Conservation (phyloP, 2,797 vertebrate genomes). For the Nannoperca obscura region DNA sequence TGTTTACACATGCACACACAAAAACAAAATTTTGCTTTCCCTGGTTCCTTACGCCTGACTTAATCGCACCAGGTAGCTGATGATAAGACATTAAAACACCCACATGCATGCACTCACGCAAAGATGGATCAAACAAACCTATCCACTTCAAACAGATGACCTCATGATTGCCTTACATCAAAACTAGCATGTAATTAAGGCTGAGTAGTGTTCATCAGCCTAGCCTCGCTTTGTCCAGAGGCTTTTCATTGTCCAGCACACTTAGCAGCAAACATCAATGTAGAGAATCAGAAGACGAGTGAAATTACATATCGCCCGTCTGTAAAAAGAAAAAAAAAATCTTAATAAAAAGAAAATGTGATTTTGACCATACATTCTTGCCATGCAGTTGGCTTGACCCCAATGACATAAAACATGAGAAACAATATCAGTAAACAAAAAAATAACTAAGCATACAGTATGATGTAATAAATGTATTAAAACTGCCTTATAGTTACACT, state of each 20-base stretch:
- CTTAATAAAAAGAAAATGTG: constrained; percentile 15
- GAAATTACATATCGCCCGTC: constrained; percentile 70
- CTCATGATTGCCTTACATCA: constrained; percentile 85
- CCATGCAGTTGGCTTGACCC: constrained; percentile 3
- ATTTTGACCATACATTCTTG: constrained; percentile 37
- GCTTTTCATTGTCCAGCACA: constrained; percentile 82
- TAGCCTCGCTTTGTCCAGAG: constrained; percentile 76
- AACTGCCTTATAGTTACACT: not conserved
- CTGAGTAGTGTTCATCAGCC: constrained; percentile 80
- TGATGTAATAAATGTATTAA: not conserved
- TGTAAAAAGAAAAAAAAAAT: constrained; percentile 11
- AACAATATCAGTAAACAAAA: constrained; percentile 3
- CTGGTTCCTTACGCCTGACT: constrained; percentile 63
- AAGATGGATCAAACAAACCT: constrained; percentile 82
- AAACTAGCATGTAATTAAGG: constrained; percentile 83
- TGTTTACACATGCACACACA: constrained; percentile 46
- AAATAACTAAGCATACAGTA: not conserved
- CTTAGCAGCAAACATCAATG: constrained; percentile 78
- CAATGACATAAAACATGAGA: constrained; percentile 4
- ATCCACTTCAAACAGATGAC: constrained; percentile 83
- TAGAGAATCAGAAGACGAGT: constrained; percentile 73
- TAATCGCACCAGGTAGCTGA: constrained; percentile 75
- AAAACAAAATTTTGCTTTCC: constrained; percentile 51
- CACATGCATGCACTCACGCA: constrained; percentile 65
- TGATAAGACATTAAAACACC: constrained; percentile 65